Evolutionary conservation across 1,140 invertebrate genomes (phyloP).

Genomic region (Oscheius sp.): DNA sequence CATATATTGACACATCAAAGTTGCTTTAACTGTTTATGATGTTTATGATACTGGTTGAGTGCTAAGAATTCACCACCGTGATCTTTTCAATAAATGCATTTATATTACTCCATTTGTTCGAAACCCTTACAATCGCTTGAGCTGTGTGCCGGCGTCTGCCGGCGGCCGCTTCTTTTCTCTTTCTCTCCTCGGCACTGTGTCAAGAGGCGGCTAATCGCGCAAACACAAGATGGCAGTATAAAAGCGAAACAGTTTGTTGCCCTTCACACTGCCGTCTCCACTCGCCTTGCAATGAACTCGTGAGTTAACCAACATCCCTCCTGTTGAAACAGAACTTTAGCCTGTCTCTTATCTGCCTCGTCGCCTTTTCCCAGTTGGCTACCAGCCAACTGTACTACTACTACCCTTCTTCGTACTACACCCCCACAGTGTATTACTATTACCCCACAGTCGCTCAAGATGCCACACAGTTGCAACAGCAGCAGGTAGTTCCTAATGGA

Average conservation of each 20-base stretch:
- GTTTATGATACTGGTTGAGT: too few species aligned
- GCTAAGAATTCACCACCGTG: too few species aligned
- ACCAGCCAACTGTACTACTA: slow-evolving; percentile 16
- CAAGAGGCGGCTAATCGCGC: slow-evolving; percentile 9
- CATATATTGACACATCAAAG: too few species aligned
- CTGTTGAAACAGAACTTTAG: slow-evolving; percentile 4
- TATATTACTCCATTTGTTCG: too few species aligned
- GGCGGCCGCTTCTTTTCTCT: not conserved
- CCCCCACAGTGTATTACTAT: slow-evolving; percentile 17
- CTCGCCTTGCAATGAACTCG: not conserved
- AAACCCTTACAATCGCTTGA: not conserved
- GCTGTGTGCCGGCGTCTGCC: not conserved
- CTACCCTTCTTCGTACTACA: slow-evolving; percentile 15
- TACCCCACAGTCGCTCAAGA: slow-evolving; percentile 5
- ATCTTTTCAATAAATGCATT: too few species aligned
- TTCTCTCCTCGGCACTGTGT: slow-evolving; percentile 1
- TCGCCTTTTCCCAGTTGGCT: slow-evolving; percentile 3
- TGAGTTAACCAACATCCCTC: not conserved
- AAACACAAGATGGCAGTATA: slow-evolving; percentile 2
- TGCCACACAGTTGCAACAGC: not conserved
- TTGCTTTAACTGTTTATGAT: too few species aligned
- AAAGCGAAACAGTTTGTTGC: not conserved
- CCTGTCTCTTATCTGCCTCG: slow-evolving; percentile 4
- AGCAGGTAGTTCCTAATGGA: not conserved
- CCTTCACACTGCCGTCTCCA: not conserved